phyloP scores from a whole-genome alignment of 2,113 vertebrate genomes.

The Camarhynchus parvulus region DNA sequence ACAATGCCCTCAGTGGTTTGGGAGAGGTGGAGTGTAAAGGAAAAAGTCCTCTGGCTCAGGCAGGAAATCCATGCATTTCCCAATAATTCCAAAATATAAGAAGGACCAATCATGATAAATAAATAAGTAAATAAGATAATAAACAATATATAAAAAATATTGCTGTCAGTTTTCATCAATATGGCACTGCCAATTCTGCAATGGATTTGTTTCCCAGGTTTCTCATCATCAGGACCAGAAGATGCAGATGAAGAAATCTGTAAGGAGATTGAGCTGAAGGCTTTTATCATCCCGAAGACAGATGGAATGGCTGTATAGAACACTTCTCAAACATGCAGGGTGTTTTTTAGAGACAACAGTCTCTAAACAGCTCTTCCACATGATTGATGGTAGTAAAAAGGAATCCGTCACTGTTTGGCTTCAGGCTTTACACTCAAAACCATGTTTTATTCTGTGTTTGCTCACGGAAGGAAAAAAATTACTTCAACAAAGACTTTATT shows the following conservation, averaged over 20 bases:
- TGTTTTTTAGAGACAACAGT: slow-evolving; percentile 13
- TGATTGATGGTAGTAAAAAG: neutral
- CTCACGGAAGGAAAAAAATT: neutral
- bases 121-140: neutral
- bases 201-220: neutral
- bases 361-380: slow-evolving; percentile 5
- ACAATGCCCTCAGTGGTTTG: neutral
- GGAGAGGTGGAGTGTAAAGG: neutral
- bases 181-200: neutral
- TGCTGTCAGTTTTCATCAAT: neutral
- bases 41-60: neutral
- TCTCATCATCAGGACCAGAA: neutral
- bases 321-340: neutral
- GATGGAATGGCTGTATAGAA: neutral
- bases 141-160: neutral
- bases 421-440: neutral
- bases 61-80: neutral
- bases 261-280: neutral
- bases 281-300: slow-evolving; percentile 28
- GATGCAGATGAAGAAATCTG: neutral
- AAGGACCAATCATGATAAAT: neutral
- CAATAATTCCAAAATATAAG: neutral
- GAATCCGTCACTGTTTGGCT: neutral
- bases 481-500: neutral
- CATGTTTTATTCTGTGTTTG: neutral